These are phyloP conservation scores for Poecilobothrus nobilitatus DNA, from an alignment of 2,888 invertebrate genomes.

Conservation along the genomic window DNA sequence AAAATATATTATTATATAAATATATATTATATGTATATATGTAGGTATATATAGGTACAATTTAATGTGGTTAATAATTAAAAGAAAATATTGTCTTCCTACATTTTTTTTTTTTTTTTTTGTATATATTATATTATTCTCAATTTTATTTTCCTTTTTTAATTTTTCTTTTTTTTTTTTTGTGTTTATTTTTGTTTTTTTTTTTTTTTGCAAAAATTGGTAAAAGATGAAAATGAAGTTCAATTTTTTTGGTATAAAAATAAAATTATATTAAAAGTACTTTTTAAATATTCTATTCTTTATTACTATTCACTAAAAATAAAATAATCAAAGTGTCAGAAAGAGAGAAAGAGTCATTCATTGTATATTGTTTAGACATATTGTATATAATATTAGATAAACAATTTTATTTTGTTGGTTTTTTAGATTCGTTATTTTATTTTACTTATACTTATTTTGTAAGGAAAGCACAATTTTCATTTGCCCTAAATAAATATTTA, in stretches of 20 bases:
- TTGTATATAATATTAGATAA: background rate
- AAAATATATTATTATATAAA: too few species aligned
- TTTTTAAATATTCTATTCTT: too few species aligned
- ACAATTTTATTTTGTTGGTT: background rate
- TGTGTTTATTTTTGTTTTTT: too few species aligned
- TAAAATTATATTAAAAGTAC: too few species aligned
- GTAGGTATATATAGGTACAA: background rate
- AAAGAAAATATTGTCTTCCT: background rate
- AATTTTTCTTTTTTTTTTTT: background rate
- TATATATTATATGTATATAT: too few species aligned
- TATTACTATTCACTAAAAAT: too few species aligned
- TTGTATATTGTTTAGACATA: too few species aligned
- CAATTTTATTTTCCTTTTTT: background rate
- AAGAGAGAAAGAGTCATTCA: too few species aligned
- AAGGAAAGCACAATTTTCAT: slow-evolving; percentile 4
- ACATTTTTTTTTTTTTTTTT: background rate
- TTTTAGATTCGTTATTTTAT: background rate
- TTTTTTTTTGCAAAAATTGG: too few species aligned
- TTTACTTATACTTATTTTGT: background rate
- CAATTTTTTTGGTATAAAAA: too few species aligned
- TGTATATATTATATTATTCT: background rate
- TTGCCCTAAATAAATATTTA: slow-evolving; percentile 5
- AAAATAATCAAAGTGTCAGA: too few species aligned
- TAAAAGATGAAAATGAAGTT: too few species aligned
- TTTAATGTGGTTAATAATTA: background rate